phyloP scores from a whole-genome alignment of 1,140 invertebrate species.

The Diachasma alloeum region DNA sequence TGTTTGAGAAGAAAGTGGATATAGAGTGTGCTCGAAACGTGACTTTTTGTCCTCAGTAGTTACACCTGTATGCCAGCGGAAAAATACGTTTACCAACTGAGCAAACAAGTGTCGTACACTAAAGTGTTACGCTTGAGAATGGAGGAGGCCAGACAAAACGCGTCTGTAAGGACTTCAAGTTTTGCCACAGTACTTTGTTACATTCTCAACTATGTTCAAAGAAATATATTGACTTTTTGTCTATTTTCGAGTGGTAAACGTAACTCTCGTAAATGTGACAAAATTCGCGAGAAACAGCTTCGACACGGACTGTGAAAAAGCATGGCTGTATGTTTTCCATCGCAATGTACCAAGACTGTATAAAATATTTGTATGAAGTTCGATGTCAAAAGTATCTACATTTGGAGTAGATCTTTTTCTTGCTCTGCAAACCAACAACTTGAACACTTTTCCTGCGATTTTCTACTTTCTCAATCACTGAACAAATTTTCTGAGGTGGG shows the following conservation, averaged over 20 bases:
- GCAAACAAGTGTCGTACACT: constrained; percentile 37
- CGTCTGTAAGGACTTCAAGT: background rate
- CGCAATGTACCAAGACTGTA: no score
- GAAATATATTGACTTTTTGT: constrained; percentile 1
- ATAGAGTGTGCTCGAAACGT: constrained; percentile 12
- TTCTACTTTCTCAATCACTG: no score
- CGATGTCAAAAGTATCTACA: no score
- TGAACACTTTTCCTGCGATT: no score
- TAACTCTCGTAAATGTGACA: background rate
- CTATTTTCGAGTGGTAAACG: background rate
- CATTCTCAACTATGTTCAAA: background rate
- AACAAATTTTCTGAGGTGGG: no score
- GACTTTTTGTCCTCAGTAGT: constrained; percentile 2
- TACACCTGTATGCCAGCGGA: constrained; percentile 5
- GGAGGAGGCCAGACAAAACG: background rate
- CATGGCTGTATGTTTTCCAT: no score
- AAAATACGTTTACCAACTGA: constrained; percentile 29
- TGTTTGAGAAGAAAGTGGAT: constrained; percentile 3
- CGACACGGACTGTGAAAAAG: no score
- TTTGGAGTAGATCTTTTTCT: no score
- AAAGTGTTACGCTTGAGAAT: constrained; percentile 21
- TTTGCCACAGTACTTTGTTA: background rate
- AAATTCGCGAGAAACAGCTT: no score
- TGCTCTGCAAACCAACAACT: no score
- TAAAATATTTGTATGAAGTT: no score